Evolutionary conservation across 2,888 invertebrate genomes (phyloP), one percentile per base, ranked within the genome.

Genomic region (Lasius platythorax): DNA sequence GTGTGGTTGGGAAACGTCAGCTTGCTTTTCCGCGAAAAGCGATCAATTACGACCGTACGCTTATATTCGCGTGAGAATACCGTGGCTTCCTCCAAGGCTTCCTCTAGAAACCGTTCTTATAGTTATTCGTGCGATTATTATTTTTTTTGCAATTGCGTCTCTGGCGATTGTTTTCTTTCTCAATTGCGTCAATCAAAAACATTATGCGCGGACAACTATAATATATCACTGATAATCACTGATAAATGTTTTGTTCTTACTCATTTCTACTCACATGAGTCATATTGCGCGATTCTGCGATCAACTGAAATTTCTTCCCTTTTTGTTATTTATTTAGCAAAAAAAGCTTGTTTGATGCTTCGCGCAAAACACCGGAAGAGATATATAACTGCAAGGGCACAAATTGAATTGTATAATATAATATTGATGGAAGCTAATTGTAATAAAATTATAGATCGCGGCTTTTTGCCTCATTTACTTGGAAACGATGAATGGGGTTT

Each of bases 361-460:
- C 30, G 33, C 12, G 61, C 23, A 43, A 46, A 28, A 58, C 11
- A 43, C n/a, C 73, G 73, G 46, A 82, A 68, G 33, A 50, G 56
- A 33, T 28, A 63, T 40, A 40, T 40, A 75, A 23, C 23, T 23
- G 23, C 23, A 23, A 23, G 23, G 23, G 23, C 23, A 23, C 23
- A 70, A 66, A 85, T 82, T 83, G 61, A 87, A 85, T 88, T 85
- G 23, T 23, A 23, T 78, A 83, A 83, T 83, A 43, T 84, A 87
- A 90, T 85, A 88, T 87, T 83, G 85, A 83, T 87, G 89, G 87
- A 89, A 88, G 85, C 73, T 87, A 85, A 91, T 89, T 88, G 87
- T 85, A 88, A 89, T 89, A 82, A 84, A 89, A 89, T 89, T 83
- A 87, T 63, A 66, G 73, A 12, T 70, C 46, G 37, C 56, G 18